Percentiles rank a stretch among this genome's conserved stretches.
phyloP scores from a whole-genome alignment of 2,113 vertebrate genomes.

The Scolopax mira region DNA sequence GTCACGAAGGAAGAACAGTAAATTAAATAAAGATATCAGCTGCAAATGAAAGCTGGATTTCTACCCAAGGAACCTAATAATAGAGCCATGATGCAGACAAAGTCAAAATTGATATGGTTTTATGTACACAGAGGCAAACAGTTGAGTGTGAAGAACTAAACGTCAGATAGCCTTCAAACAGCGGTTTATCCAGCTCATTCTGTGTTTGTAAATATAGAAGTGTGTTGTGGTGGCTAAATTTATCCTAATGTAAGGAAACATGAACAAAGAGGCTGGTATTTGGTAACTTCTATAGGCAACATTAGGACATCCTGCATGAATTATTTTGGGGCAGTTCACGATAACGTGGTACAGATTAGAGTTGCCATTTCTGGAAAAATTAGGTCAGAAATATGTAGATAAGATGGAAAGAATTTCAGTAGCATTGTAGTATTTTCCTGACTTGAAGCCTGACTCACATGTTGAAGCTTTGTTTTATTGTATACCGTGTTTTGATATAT shows the following conservation, averaged over 20 bases:
- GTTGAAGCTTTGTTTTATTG: slow-evolving; percentile 51
- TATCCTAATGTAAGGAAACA: slow-evolving; percentile 42
- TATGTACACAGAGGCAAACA: background rate
- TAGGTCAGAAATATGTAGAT: slow-evolving; percentile 57
- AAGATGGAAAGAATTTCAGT: slow-evolving; percentile 59
- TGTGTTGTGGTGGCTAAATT: slow-evolving; percentile 20
- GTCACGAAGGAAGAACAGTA: slow-evolving; percentile 30
- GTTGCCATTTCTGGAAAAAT: slow-evolving; percentile 58
- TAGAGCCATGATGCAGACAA: background rate
- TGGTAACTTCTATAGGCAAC: slow-evolving; percentile 28
- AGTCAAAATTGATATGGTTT: slow-evolving; percentile 15
- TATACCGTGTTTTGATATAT: slow-evolving; percentile 36
- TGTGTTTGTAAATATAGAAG: slow-evolving; percentile 37
- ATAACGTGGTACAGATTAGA: slow-evolving; percentile 42
- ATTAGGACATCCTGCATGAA: slow-evolving; percentile 28
- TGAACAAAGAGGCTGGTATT: slow-evolving; percentile 41
- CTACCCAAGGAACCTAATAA: slow-evolving; percentile 22
- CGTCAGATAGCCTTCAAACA: background rate
- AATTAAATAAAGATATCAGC: slow-evolving; percentile 45
- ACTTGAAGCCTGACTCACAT: slow-evolving; percentile 40
- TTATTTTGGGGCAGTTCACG: slow-evolving; percentile 10
- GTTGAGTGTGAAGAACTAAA: slow-evolving; percentile 36
- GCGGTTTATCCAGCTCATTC: background rate
- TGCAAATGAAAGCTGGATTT: slow-evolving; percentile 1
- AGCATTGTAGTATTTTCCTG: slow-evolving; percentile 60